Evolutionary conservation across 2,113 vertebrate species (phyloP), one percentile per base, ranked within the genome.

Genomic region (Panthera tigris): DNA sequence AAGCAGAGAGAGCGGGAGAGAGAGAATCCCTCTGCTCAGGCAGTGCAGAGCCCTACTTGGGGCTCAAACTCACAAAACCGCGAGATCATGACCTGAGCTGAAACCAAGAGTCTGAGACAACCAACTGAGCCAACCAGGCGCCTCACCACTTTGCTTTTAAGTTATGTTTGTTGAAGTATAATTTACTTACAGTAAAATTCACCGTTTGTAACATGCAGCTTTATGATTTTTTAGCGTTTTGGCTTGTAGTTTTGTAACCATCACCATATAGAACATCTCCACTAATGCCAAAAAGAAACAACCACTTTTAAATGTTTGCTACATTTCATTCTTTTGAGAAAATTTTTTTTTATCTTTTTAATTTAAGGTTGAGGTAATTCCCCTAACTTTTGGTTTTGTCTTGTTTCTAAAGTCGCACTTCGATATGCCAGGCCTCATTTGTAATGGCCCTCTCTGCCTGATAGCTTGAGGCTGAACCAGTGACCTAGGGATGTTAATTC

Each of bases 311-410:
- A 93, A 87, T 66, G 7, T 78, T 81, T 36, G 15, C 27, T 94
- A 2, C 25, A 63, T 81, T 65, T 78, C 57, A 82, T 94, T 88
- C 16, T 88, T 66, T 94, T 91, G 15, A 52, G 25, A 10, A 80
- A 78, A 52, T 7, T 0, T 80, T 69, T n/a, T 55, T 41, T 86
- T 55, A 45, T 45, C 45, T 45, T 63, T 81, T 91, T 16, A 80
- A 74, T 69, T 86, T 57, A 83, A 69, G 36, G 57, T 55, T 61
- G 14, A 95, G 15, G 18, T 39, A 85, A 45, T 61, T 96, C 19
- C 31, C 25, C 41, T 19, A 36, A 63, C 63, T 90, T 94, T 94
- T 87, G 76, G 36, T 94, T 94, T 90, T 81, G 36, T 76, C 89
- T 80, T 76, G 14, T 84, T 91, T n/a, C 48, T 76, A 9, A 84